Evolutionary conservation across 2,113 vertebrate species (phyloP).

Genomic region (Scolopax mira): DNA sequence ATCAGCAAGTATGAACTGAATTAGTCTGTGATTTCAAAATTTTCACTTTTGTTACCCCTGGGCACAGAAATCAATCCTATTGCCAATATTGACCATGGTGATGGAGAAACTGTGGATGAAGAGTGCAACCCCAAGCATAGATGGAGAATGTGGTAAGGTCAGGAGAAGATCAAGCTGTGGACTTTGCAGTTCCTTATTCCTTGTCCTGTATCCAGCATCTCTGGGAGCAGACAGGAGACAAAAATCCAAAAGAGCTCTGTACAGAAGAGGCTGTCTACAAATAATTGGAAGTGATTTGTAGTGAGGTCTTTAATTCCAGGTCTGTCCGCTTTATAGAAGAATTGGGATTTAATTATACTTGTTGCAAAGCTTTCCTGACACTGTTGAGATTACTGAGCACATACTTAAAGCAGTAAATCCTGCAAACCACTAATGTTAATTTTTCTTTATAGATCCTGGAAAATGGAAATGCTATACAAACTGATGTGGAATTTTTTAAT

Average conservation of each 20-base stretch:
- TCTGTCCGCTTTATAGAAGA: background rate
- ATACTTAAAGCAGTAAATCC: background rate
- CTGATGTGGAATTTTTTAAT: background rate
- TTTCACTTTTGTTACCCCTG: background rate
- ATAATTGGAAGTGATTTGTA: slow-evolving; percentile 9
- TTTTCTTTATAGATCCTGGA: background rate
- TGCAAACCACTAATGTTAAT: background rate
- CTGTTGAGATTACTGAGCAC: background rate
- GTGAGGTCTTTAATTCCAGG: background rate
- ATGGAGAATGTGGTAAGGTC: background rate
- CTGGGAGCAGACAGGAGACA: background rate
- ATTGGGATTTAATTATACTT: slow-evolving; percentile 13
- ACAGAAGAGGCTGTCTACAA: background rate
- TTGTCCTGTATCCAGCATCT: background rate
- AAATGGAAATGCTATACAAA: background rate
- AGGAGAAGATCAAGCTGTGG: background rate
- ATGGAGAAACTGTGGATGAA: background rate
- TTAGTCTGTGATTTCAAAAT: background rate
- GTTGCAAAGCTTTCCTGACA: background rate
- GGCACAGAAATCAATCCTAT: background rate
- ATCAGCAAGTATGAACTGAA: background rate
- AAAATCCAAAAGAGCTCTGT: background rate
- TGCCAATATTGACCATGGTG: background rate
- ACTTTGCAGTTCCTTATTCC: background rate
- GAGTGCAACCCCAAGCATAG: background rate